A percentile compares a stretch with the other conserved stretches of the same genome.
phyloP scores from a whole-genome alignment of 2,113 vertebrate species.

The Hylia prasina region DNA sequence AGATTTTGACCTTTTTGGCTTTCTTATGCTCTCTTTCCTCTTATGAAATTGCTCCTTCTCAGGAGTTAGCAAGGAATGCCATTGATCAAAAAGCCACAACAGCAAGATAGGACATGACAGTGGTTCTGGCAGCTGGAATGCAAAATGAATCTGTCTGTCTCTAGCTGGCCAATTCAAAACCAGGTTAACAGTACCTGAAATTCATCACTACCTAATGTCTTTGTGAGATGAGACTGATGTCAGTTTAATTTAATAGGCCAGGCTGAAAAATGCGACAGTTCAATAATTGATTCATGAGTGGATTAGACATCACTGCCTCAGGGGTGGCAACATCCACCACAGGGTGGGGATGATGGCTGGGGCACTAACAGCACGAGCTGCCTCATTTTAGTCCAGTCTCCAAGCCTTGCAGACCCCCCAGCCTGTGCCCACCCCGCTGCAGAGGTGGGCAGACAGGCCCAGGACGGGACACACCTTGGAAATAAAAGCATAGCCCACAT shows the following conservation, averaged over 20 bases:
- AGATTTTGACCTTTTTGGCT: neutral
- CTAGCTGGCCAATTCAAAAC: slow-evolving; percentile 51
- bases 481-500: neutral
- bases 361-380: neutral
- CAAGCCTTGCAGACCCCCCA: neutral
- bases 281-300: slow-evolving; percentile 66
- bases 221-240: slow-evolving; percentile 64
- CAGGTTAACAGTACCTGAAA: slow-evolving; percentile 61
- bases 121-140: slow-evolving; percentile 14
- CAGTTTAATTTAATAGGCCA: slow-evolving; percentile 64
- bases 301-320: slow-evolving; percentile 37
- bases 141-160: slow-evolving; percentile 55
- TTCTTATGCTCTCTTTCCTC: neutral
- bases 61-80: neutral
- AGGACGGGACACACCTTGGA: neutral
- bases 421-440: neutral
- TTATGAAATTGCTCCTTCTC: neutral
- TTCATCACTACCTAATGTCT: slow-evolving; percentile 62
- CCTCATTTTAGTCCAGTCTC: neutral
- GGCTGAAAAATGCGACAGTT: slow-evolving; percentile 56
- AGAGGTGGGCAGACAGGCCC: neutral
- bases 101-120: neutral
- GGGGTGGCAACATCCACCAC: slow-evolving; percentile 24
- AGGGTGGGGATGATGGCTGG: neutral
- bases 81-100: slow-evolving; percentile 12